A percentile compares a stretch with the other conserved stretches of the same genome.
Evolutionary conservation across 2,113 vertebrate species (phyloP).

Genomic region (Oophaga pumilio): DNA sequence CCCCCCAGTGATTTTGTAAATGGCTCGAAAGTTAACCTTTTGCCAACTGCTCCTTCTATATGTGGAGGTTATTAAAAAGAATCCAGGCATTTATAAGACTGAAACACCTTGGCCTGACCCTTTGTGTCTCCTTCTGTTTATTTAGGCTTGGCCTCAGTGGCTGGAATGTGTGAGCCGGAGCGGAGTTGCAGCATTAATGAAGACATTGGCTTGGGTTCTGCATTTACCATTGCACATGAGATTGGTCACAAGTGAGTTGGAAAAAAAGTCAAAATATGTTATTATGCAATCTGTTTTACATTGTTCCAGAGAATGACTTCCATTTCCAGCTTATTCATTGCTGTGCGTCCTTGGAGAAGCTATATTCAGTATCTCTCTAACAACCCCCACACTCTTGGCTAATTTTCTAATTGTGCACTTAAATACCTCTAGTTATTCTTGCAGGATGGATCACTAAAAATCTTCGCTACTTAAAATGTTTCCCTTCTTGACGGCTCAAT

Average conservation of each 20-base stretch:
- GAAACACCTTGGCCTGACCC: constrained; percentile 84
- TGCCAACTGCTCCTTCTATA: constrained; percentile 80
- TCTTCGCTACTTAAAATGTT: neutral
- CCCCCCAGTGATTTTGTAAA: constrained; percentile 82
- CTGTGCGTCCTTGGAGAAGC: constrained; percentile 23
- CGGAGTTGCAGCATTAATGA: constrained; percentile 99
- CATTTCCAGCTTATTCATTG: constrained; percentile 50
- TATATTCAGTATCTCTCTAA: constrained; percentile 24
- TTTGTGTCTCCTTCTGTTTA: constrained; percentile 83
- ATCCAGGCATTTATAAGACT: constrained; percentile 82
- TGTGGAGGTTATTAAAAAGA: constrained; percentile 80
- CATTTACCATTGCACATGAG: constrained; percentile 98
- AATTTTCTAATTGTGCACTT: neutral
- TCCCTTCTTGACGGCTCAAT: neutral
- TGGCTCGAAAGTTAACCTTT: constrained; percentile 83
- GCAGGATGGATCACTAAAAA: neutral
- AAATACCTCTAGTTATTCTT: neutral
- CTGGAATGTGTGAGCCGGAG: constrained; percentile 99
- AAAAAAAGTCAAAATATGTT: constrained; percentile 70
- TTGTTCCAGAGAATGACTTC: constrained; percentile 49
- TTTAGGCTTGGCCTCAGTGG: constrained; percentile 96
- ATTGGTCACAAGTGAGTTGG: constrained; percentile 99
- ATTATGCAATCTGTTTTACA: constrained; percentile 62
- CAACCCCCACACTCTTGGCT: neutral
- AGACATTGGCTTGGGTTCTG: constrained; percentile 97